Percentiles rank a stretch among this genome's conserved stretches.
These are phyloP conservation scores for Rhimphoctona megacephalus DNA, from an alignment of 2,888 invertebrate species.

Conservation along the genomic window DNA sequence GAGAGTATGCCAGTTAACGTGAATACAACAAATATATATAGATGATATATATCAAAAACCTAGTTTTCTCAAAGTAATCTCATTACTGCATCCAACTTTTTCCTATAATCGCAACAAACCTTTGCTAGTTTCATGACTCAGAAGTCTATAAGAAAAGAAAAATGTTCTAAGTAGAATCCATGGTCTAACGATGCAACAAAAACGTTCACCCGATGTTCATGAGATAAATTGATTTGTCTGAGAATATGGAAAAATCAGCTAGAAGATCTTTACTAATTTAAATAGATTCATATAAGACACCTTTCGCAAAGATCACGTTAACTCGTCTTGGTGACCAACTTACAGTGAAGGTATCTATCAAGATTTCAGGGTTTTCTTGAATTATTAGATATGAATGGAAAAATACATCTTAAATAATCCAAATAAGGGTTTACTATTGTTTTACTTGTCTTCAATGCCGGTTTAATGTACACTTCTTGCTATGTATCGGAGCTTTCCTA, in stretches of 20 bases:
- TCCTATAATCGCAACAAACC: slow-evolving; percentile 27
- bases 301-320: neutral
- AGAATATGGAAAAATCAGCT: neutral
- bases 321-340: too few relatives aligned
- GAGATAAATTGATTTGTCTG: neutral
- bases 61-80: slow-evolving; percentile 39
- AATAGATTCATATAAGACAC: neutral
- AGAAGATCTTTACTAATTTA: neutral
- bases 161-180: neutral
- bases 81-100: slow-evolving; percentile 35
- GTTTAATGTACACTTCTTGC: neutral
- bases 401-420: neutral
- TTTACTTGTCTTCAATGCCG: too few relatives aligned
- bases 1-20: slow-evolving; percentile 64
- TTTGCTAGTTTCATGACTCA: neutral
- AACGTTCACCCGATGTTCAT: neutral
- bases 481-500: neutral
- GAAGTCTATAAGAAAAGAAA: neutral
- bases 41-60: neutral
- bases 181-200: neutral
- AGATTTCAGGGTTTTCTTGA: too few relatives aligned
- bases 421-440: neutral
- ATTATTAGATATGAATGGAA: neutral
- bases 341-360: too few relatives aligned
- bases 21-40: slow-evolving; percentile 23